Conservation (phyloP, 2,888 invertebrate genomes). For the Ophion slaviceki region DNA sequence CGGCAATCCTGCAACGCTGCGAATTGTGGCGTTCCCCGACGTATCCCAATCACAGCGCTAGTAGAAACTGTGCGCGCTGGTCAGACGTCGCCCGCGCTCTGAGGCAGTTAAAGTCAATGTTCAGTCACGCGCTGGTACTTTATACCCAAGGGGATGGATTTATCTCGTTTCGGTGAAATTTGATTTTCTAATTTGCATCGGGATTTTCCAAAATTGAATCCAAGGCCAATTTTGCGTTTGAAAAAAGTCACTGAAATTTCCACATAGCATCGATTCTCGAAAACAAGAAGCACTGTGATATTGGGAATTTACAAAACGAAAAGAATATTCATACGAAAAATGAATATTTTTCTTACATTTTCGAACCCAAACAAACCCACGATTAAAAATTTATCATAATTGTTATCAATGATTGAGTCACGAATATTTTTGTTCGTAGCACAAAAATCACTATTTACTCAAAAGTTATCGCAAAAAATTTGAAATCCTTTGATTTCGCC, state of each 20-base stretch:
- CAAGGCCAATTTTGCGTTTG: not conserved
- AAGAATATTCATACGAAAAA: no score
- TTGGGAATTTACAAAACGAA: no score
- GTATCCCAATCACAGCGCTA: conserved; percentile 35
- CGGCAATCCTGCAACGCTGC: conserved; percentile 35
- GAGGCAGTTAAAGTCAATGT: conserved; percentile 19
- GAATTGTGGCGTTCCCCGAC: conserved; percentile 5
- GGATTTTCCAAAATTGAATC: no score
- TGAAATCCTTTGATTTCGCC: not conserved
- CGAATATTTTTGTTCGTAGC: not conserved
- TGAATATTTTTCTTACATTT: no score
- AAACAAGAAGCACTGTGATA: no score
- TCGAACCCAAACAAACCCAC: no score
- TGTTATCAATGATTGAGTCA: not conserved
- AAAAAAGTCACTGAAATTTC: not conserved
- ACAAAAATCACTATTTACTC: not conserved
- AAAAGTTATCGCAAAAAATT: not conserved
- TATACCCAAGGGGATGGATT: not conserved
- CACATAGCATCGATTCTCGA: no score
- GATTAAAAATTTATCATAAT: no score
- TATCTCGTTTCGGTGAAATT: conserved; percentile 2
- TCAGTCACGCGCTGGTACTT: conserved; percentile 7
- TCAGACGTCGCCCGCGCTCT: conserved; percentile 22
- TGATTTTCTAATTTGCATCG: not conserved
- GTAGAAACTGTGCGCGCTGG: conserved; percentile 29